phyloP scores from a whole-genome alignment of 1,140 invertebrate genomes.

The Brachionus rotundiformis region DNA sequence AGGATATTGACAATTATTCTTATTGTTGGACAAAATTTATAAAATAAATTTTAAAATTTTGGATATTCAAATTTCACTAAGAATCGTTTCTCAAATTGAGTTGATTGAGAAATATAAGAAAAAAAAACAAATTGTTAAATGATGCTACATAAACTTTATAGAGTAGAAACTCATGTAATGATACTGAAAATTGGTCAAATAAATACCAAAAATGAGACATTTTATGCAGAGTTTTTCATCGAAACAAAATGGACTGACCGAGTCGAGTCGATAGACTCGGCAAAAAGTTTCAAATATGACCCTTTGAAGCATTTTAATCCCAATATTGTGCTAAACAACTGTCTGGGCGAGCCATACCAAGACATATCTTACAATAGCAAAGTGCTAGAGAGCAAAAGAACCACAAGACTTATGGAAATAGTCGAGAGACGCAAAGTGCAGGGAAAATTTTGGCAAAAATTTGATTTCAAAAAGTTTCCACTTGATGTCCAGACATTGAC shows the following conservation, averaged over 20 bases:
- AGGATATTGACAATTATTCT: not conserved
- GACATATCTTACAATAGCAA: constrained; percentile 17
- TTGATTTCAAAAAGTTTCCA: constrained; percentile 48
- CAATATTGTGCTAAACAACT: constrained; percentile 23
- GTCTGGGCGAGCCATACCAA: not conserved
- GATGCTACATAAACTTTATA: not conserved
- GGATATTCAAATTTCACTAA: not conserved
- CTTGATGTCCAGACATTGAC: not conserved
- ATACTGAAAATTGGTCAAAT: constrained; percentile 42
- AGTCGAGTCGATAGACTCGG: not conserved
- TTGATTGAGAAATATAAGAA: not conserved
- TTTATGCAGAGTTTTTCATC: constrained; percentile 38
- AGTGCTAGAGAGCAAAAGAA: not conserved
- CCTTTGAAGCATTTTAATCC: constrained; percentile 3
- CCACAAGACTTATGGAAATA: not conserved
- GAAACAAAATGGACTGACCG: constrained; percentile 20
- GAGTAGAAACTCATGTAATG: constrained; percentile 24
- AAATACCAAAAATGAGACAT: constrained; percentile 33
- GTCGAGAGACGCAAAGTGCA: constrained; percentile 26
- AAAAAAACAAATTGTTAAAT: not conserved
- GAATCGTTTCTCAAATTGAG: not conserved
- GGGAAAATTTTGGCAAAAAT: constrained; percentile 49
- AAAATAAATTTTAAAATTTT: not conserved
- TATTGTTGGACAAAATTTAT: not conserved
- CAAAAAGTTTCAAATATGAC: constrained; percentile 2